Evolutionary conservation across 2,888 invertebrate species (phyloP).

Genomic region (Gandaritis pyraliata): DNA sequence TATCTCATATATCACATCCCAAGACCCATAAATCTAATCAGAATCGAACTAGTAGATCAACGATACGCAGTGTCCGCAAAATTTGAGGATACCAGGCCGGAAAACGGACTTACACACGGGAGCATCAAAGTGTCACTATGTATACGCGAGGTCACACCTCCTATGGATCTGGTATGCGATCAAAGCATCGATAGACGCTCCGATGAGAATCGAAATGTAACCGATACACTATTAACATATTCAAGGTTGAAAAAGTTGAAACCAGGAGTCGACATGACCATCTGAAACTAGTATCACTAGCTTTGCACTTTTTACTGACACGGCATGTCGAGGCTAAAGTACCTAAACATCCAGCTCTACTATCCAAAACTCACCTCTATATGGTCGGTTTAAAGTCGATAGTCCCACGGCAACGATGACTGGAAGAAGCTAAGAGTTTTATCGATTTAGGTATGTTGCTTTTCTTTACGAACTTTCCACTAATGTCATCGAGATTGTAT

Average conservation of each 20-base stretch:
- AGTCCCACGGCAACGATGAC: slow-evolving; percentile 14
- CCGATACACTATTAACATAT: slow-evolving; percentile 46
- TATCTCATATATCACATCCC: neutral
- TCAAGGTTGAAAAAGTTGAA: slow-evolving; percentile 39
- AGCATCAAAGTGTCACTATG: neutral
- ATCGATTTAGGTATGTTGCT: slow-evolving; percentile 59
- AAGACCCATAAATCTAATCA: slow-evolving; percentile 10
- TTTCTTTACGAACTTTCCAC: slow-evolving; percentile 52
- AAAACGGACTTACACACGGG: slow-evolving; percentile 36
- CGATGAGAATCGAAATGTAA: slow-evolving; percentile 40
- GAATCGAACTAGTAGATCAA: slow-evolving; percentile 30
- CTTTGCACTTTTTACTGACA: slow-evolving; percentile 47
- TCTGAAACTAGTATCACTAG: slow-evolving; percentile 48
- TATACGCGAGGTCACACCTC: slow-evolving; percentile 26
- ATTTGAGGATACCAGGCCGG: slow-evolving; percentile 41
- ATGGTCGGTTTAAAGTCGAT: slow-evolving; percentile 14
- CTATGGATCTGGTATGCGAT: slow-evolving; percentile 29
- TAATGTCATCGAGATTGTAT: slow-evolving; percentile 39
- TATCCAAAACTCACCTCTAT: slow-evolving; percentile 14
- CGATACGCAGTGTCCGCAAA: slow-evolving; percentile 38
- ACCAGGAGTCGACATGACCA: slow-evolving; percentile 37
- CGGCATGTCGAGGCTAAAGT: slow-evolving; percentile 32
- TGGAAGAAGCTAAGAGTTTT: slow-evolving; percentile 32
- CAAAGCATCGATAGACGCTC: slow-evolving; percentile 25
- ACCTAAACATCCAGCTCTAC: slow-evolving; percentile 13